Evolutionary conservation across 1,140 invertebrate species (phyloP), one percentile per base, ranked within the genome.

Genomic region (Telenomus remus): DNA sequence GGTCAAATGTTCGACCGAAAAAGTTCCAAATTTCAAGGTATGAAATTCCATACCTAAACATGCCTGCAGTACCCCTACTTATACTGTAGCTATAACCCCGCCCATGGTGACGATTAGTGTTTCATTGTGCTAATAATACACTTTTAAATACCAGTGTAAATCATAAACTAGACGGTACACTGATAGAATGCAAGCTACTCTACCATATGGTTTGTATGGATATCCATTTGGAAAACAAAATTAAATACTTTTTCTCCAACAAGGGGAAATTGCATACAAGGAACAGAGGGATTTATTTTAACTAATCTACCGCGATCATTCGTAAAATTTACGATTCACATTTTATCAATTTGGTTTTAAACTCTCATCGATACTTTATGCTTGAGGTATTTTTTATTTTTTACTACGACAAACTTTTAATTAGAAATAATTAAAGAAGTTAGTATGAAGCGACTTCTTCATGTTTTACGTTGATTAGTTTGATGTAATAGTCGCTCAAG

Each of bases 71-170:
- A 64, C 60, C 60, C 69, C 69, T 72, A 64, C 69, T 64, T 64
- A 59, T n/a, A n/a, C 34, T 34, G 16, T 11, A 3, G 44, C 10
- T 42, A 13, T 42, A 15, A 43, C 51, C 39, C 69, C 69, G 69
- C 69, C 69, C 59, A 64, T 57, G 59, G 55, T 61, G 37, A 9
- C 73, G 73, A 76, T 76, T 76, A 76, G 66, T 70, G 61, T 64
- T 64, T 51, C 66, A 76, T 76, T 76, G 65, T 70, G 56, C 53
- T 76, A 76, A 76, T 76, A 76, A 76, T 76, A 76, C 57, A 70
- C 74, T 69, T 76, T 71, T 69, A 69, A 64, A 76, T 60, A 65
- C 66, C 74, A 66, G 56, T 56, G 74, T 76, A 76, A 76, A 76
- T 76, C 66, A 76, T 65, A 66, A 70, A 55, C 27, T 63, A 49